phyloP scores from a whole-genome alignment of 2,797 vertebrate genomes.

The Atherinosoma microstoma region DNA sequence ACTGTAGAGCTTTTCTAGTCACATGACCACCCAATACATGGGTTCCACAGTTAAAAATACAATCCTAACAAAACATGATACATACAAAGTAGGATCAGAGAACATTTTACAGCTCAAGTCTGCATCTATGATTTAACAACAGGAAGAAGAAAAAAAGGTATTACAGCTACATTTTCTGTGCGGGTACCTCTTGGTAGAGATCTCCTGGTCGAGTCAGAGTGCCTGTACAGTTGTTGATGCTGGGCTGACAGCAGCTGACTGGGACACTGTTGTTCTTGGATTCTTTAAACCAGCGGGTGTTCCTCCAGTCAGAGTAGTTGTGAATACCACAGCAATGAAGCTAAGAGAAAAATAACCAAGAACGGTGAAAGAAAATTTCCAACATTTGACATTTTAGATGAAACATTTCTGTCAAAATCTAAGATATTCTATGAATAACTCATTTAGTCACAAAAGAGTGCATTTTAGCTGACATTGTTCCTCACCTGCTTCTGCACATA shows the following conservation, averaged over 20 bases:
- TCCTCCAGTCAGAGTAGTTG: constrained; percentile 96
- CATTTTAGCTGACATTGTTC: not conserved
- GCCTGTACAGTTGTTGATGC: constrained; percentile 91
- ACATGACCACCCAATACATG: not conserved
- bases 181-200: constrained; percentile 92
- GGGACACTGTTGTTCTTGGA: constrained; percentile 96
- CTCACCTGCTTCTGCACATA: constrained; percentile 97
- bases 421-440: not conserved
- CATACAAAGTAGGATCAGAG: not conserved
- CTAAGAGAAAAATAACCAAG: constrained; percentile 53
- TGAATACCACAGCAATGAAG: constrained; percentile 95
- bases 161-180: not conserved
- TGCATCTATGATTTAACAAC: not conserved
- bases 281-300: constrained; percentile 94
- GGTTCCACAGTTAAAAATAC: not conserved
- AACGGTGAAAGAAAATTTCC: not conserved
- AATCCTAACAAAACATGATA: not conserved
- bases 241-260: constrained; percentile 93
- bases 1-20: too few relatives aligned
- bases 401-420: not conserved
- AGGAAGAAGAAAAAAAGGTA: not conserved
- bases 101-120: not conserved
- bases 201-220: constrained; percentile 88
- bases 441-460: not conserved
- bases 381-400: not conserved